A percentile compares a stretch with the other conserved stretches of the same genome.
Conservation (phyloP, 2,113 vertebrate species). For the Ptilonorhynchus violaceus region DNA sequence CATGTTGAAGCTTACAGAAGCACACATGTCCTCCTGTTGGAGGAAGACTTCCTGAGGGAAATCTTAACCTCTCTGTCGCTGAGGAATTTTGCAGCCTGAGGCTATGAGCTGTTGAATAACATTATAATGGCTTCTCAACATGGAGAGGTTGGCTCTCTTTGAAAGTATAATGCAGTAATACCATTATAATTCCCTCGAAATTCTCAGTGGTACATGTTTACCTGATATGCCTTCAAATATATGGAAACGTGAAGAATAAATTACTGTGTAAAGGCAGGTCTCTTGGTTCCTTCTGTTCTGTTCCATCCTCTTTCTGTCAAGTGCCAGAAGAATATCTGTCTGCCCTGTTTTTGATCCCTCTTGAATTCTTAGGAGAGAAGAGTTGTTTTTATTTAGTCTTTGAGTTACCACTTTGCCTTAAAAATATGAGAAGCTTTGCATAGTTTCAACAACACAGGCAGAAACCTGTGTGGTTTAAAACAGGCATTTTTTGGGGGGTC, state of each 20-base stretch:
- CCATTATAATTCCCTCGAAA: background rate
- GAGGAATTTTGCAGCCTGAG: background rate
- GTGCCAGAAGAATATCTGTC: background rate
- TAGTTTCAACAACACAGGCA: background rate
- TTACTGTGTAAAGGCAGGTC: background rate
- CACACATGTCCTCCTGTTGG: background rate
- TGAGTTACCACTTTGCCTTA: background rate
- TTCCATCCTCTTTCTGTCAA: background rate
- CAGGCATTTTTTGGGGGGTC: background rate
- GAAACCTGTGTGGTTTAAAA: background rate
- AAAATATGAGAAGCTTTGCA: background rate
- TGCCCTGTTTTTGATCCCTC: background rate
- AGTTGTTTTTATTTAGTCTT: background rate
- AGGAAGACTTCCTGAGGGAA: background rate
- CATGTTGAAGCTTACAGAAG: background rate
- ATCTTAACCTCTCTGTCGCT: background rate
- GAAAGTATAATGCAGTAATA: background rate
- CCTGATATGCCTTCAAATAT: background rate
- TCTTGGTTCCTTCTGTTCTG: background rate
- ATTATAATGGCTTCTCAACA: background rate
- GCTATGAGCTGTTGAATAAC: constrained; percentile 1
- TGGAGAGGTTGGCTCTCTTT: background rate
- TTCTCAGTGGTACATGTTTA: constrained; percentile 5
- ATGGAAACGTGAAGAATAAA: background rate
- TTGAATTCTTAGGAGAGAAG: background rate